These are phyloP conservation scores for Patiria miniata DNA, from an alignment of 35 echinoderm and acorn worm species.

Conservation along the genomic window DNA sequence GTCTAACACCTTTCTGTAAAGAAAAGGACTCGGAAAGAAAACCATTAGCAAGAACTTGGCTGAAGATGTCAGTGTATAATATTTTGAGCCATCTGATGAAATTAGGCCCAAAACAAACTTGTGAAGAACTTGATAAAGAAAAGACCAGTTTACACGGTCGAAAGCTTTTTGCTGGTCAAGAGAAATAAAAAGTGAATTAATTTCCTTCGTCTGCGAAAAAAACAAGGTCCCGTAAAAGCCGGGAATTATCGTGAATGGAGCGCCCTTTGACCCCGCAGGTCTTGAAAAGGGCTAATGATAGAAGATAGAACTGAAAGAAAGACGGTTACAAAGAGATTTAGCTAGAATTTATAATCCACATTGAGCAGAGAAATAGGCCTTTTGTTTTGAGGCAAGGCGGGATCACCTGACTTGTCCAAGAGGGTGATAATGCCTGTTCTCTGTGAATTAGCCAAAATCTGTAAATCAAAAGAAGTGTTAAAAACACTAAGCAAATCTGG, in stretches of 20 bases:
- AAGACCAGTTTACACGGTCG: conserved; percentile 19
- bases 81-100: conserved; percentile 35
- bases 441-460: background rate
- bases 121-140: background rate
- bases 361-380: too few species aligned
- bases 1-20: conserved; percentile 10
- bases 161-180: conserved; percentile 55
- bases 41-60: conserved; percentile 1
- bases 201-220: too few species aligned
- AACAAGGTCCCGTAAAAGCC: too few species aligned
- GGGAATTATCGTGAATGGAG: too few species aligned
- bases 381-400: too few species aligned
- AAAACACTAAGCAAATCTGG: background rate
- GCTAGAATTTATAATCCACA: too few species aligned
- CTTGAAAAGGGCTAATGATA: too few species aligned
- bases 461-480: background rate
- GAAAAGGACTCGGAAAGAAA: background rate
- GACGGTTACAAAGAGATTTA: too few species aligned
- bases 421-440: conserved; percentile 18
- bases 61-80: conserved; percentile 38
- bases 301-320: too few species aligned
- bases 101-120: conserved; percentile 35
- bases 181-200: background rate
- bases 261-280: too few species aligned
- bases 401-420: conserved; percentile 17